Conservation (phyloP, 2,888 invertebrate genomes). For the Megastigmus dorsalis region DNA sequence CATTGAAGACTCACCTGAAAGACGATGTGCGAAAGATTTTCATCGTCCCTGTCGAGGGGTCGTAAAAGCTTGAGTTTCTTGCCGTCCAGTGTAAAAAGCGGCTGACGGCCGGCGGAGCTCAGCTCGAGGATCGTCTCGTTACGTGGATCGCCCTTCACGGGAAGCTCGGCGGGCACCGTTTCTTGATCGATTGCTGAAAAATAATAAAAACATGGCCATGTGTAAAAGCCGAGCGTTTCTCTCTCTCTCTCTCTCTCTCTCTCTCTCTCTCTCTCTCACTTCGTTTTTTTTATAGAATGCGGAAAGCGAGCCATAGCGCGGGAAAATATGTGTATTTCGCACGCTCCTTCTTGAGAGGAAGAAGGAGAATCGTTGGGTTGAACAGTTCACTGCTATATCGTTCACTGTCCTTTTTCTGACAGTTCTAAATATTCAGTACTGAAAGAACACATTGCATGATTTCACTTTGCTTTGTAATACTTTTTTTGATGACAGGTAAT, state of each 20-base stretch:
- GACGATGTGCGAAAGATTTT: slow-evolving; percentile 90
- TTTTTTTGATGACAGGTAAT: too few relatives aligned
- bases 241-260: too few relatives aligned
- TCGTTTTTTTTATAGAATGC: too few relatives aligned
- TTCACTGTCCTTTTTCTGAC: too few relatives aligned
- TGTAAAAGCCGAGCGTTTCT: too few relatives aligned
- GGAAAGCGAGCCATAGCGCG: neutral
- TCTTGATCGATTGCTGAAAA: slow-evolving; percentile 87
- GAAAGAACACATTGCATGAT: too few relatives aligned
- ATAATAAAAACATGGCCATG: neutral
- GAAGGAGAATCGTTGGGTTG: too few relatives aligned
- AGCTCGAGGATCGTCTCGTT: slow-evolving; percentile 86
- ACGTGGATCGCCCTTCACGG: slow-evolving; percentile 88
- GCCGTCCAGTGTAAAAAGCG: slow-evolving; percentile 87
- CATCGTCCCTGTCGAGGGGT: slow-evolving; percentile 89
- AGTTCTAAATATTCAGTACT: too few relatives aligned
- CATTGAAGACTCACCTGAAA: slow-evolving; percentile 84
- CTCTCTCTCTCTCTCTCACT: too few relatives aligned
- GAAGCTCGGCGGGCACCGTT: slow-evolving; percentile 86
- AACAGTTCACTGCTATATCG: too few relatives aligned
- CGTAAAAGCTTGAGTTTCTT: slow-evolving; percentile 86
- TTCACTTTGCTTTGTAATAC: too few relatives aligned
- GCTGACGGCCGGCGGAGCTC: slow-evolving; percentile 86
- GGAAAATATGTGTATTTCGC: slow-evolving; percentile 2
- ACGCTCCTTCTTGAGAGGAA: too few relatives aligned